Percentiles rank a stretch among this genome's conserved stretches.
phyloP scores from a whole-genome alignment of 2,888 invertebrate species.

The Acrobeloides nanus region DNA sequence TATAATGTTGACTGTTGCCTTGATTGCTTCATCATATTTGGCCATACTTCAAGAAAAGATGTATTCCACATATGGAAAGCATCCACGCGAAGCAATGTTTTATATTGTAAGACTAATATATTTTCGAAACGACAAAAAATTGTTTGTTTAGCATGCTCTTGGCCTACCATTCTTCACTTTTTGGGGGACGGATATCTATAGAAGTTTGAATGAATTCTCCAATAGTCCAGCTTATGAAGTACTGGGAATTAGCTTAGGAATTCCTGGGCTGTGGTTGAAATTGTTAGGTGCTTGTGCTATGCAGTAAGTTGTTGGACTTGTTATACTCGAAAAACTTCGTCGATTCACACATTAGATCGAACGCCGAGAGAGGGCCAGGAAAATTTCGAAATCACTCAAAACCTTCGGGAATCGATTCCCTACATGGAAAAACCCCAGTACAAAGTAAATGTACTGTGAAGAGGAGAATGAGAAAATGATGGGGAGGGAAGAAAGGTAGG shows the following conservation, averaged over 20 bases:
- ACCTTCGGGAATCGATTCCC: too few species aligned
- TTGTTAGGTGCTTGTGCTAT: constrained; percentile 35
- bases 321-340: too few species aligned
- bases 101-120: constrained; percentile 58
- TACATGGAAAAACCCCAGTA: too few species aligned
- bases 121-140: constrained; percentile 10
- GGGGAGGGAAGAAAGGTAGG: too few species aligned
- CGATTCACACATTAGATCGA: too few species aligned
- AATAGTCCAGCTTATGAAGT: constrained; percentile 41
- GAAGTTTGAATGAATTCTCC: constrained; percentile 70
- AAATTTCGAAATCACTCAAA: too few species aligned
- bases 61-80: constrained; percentile 69
- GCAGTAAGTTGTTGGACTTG: constrained; percentile 42
- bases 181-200: constrained; percentile 69
- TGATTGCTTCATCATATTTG: constrained; percentile 78
- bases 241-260: constrained; percentile 16
- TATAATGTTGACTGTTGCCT: constrained; percentile 70
- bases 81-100: constrained; percentile 66
- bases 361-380: too few species aligned
- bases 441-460: too few species aligned
- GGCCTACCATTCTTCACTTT: constrained; percentile 82
- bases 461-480: too few species aligned
- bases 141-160: constrained; percentile 66
- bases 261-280: constrained; percentile 46
- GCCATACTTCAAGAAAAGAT: constrained; percentile 58